Conservation (phyloP, 2,113 vertebrate genomes). For the Colossoma macropomum region DNA sequence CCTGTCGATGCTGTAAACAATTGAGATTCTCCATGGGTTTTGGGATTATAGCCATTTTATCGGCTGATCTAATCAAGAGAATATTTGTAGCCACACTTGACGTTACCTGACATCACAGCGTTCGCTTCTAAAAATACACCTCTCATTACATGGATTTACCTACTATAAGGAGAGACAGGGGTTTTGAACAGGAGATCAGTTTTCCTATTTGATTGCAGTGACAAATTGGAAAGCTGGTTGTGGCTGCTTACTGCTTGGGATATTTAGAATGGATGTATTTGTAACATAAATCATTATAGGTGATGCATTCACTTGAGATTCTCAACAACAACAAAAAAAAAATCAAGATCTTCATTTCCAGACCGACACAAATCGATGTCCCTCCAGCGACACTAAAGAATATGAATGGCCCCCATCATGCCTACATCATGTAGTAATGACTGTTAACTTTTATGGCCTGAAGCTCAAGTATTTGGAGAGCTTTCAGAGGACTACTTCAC, state of each 20-base stretch:
- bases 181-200: conserved; percentile 14
- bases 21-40: conserved; percentile 30
- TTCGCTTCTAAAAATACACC: conserved; percentile 50
- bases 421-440: background rate
- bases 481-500: conserved; percentile 1
- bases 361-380: background rate
- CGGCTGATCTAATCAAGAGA: conserved; percentile 72
- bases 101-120: conserved; percentile 61
- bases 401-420: background rate
- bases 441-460: background rate
- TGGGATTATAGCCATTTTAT: conserved; percentile 70
- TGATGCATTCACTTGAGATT: background rate
- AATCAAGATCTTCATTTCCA: background rate
- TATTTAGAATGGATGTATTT: background rate
- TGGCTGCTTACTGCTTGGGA: background rate
- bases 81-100: conserved; percentile 62
- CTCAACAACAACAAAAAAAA: background rate
- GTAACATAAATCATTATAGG: background rate
- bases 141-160: conserved; percentile 29
- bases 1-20: background rate
- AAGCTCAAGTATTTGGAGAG: background rate
- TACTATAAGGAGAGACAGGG: background rate
- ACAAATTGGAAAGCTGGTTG: background rate
- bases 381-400: background rate
- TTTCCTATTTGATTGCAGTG: background rate